phyloP scores from a whole-genome alignment of 92 coral and sea anemone genomes.

The Zoanthus gigantus region DNA sequence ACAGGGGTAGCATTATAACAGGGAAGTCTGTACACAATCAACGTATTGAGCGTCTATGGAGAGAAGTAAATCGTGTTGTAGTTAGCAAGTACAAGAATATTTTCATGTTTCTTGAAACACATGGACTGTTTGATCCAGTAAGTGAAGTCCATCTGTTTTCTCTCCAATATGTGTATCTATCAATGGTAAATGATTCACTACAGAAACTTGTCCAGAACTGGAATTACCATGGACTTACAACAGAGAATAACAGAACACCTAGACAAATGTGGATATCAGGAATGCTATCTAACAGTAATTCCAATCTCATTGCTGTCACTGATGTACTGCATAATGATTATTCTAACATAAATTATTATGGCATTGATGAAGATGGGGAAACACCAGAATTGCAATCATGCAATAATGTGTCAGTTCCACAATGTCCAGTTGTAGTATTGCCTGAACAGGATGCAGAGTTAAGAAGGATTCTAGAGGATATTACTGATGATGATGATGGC shows the following conservation, averaged over 20 bases:
- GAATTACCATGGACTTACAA: constrained; percentile 54
- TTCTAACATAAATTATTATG: constrained; percentile 47
- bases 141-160: constrained; percentile 55
- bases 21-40: constrained; percentile 58
- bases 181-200: constrained; percentile 31
- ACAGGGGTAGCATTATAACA: constrained; percentile 56
- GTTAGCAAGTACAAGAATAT: constrained; percentile 63
- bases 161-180: constrained; percentile 57
- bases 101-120: constrained; percentile 63
- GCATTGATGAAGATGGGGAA: constrained; percentile 59
- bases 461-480: constrained; percentile 31
- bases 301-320: constrained; percentile 51
- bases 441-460: constrained; percentile 38
- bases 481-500: constrained; percentile 41
- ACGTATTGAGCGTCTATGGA: constrained; percentile 58
- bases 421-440: constrained; percentile 49
- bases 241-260: constrained; percentile 54
- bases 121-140: constrained; percentile 60
- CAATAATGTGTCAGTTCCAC: constrained; percentile 57
- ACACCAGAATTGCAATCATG: constrained; percentile 58
- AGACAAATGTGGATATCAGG: constrained; percentile 61
- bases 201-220: constrained; percentile 36
- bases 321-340: constrained; percentile 40
- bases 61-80: constrained; percentile 55
- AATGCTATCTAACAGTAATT: constrained; percentile 35